A percentile compares a stretch with the other conserved stretches of the same genome.
Conservation (phyloP, 1,140 invertebrate species). For the Odontomachus brunneus region DNA sequence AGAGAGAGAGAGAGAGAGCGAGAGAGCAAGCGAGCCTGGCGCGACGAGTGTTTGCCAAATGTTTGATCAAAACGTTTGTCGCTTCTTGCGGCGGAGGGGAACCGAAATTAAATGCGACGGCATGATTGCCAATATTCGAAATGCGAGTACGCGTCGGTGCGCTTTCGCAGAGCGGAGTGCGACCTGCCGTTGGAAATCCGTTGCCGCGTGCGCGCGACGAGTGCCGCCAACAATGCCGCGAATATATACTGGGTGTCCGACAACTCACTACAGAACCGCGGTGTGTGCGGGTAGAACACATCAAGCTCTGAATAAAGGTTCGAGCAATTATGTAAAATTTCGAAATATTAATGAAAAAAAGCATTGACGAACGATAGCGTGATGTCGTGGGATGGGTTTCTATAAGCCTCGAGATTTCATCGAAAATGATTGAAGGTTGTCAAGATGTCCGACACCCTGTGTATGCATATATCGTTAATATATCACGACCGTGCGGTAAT, state of each 20-base stretch:
- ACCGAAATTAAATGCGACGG: constrained; percentile 82
- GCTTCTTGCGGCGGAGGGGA: constrained; percentile 75
- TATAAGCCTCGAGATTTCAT: no score
- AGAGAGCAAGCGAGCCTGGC: constrained; percentile 61
- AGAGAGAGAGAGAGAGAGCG: constrained; percentile 49
- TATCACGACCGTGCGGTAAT: constrained; percentile 23
- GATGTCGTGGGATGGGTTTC: no score
- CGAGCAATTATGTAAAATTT: no score
- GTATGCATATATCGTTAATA: constrained; percentile 5
- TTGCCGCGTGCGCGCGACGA: neutral
- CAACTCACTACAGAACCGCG: no score
- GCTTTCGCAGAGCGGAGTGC: constrained; percentile 3
- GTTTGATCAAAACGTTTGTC: constrained; percentile 85
- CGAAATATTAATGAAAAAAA: no score
- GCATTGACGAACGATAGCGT: no score
- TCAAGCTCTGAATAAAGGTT: no score
- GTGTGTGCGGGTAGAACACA: no score
- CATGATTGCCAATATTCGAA: constrained; percentile 76
- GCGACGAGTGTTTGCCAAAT: constrained; percentile 84
- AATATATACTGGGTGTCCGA: no score
- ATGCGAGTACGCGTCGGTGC: constrained; percentile 60
- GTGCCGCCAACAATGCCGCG: neutral
- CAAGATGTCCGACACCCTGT: no score
- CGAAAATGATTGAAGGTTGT: no score
- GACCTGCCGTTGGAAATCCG: constrained; percentile 10